Base-by-base conservation (phyloP, 2,113 vertebrate genomes). In the Bucco capensis region DNA sequence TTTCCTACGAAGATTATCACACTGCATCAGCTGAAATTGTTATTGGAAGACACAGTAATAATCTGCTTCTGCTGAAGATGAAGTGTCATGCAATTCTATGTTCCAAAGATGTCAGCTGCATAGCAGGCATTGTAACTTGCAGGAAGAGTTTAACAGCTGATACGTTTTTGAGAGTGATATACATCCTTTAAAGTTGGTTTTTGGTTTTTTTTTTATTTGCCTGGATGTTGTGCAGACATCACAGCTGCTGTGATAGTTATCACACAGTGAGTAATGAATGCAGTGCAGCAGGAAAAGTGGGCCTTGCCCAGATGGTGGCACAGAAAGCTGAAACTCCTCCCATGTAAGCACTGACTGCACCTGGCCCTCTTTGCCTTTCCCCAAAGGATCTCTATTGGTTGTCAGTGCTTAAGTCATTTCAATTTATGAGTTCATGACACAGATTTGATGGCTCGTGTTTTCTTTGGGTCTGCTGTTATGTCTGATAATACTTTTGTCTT, bases 211-310 rank as follows among this genome's bases (percentile, higher is more conserved):
- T 35, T 24, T 46, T 57, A 44, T 74, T 44, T 64, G 24, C 27
- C 23, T 60, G 64, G 30, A 10, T 64, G 57, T 24, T 66, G 37
- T 10, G 7, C 24, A 88, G 86, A 56, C 70, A 54, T 61, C 79
- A 65, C 90, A 87, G 83, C 82, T 96, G 69, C 93, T 92, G 60
- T 82, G 57, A 46, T 76, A 80, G 73, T 85, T 35, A 69, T 80
- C 88, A 49, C 17, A 14, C 19, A 79, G 67, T 9, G 56, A 72
- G 84, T 81, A 65, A 80, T 88, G 72, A 92, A 77, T 69, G 58
- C 0, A 2, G 64, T 40, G 38, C 37, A 89, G 64, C 67, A 83
- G n/a, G n/a, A n/a, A 85, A 83, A 89, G 19, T 8, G 27, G 58
- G 66, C 65, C 22, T 86, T 92, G 64, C 72, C 76, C 72, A 83